phyloP scores from a whole-genome alignment of 2,888 invertebrate genomes.

The Pandemis heparana region DNA sequence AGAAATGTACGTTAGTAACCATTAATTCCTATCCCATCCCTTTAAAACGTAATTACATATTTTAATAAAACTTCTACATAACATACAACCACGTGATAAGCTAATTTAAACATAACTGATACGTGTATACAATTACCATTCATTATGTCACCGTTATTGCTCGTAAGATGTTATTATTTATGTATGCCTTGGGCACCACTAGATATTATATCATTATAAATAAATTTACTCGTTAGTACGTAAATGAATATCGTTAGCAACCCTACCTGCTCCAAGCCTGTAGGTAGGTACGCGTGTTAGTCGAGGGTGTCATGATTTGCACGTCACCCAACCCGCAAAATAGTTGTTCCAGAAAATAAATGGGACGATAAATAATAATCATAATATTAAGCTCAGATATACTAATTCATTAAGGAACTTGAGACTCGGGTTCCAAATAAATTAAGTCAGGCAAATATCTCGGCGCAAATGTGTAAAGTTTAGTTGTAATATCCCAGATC shows the following conservation, averaged over 20 bases:
- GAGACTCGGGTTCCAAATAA: conserved; percentile 45
- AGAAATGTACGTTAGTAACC: too few species aligned
- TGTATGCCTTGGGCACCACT: background rate
- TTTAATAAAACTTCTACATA: background rate
- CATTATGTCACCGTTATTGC: background rate
- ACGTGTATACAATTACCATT: background rate
- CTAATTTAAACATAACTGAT: background rate
- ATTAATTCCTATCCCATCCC: too few species aligned
- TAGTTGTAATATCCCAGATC: conserved; percentile 55
- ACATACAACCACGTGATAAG: background rate
- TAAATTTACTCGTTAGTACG: conserved; percentile 44
- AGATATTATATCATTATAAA: conserved; percentile 36
- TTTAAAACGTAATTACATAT: background rate
- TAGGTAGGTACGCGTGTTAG: conserved; percentile 48
- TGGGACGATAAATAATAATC: conserved; percentile 52
- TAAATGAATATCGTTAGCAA: conserved; percentile 48
- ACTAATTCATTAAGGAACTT: conserved; percentile 50
- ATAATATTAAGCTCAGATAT: conserved; percentile 46
- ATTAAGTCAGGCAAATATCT: conserved; percentile 42
- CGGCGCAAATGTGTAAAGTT: conserved; percentile 48
- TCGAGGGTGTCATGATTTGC: conserved; percentile 51
- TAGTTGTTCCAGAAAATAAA: conserved; percentile 49
- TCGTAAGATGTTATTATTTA: background rate
- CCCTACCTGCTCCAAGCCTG: conserved; percentile 50
- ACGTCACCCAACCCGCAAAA: conserved; percentile 49